Evolutionary conservation across 2,888 invertebrate species (phyloP).

Genomic region (Acleris sparsana): DNA sequence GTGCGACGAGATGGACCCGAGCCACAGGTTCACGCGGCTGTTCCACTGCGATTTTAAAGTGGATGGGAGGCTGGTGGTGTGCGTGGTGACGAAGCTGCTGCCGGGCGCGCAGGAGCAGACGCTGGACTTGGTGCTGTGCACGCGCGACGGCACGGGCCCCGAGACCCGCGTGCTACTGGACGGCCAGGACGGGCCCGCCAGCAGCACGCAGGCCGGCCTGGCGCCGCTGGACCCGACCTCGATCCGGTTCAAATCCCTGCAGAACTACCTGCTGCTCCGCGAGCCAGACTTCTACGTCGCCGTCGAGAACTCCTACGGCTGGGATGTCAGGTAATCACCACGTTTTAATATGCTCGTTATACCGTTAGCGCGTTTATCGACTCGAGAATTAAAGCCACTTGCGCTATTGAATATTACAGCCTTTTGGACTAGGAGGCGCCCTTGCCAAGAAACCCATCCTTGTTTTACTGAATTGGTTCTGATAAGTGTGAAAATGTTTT

Average conservation of each 20-base stretch:
- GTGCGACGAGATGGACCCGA: conserved; percentile 50
- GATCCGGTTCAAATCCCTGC: conserved; percentile 49
- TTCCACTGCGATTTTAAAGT: conserved; percentile 67
- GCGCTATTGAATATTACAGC: no score
- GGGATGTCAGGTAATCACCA: conserved; percentile 61
- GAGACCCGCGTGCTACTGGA: conserved; percentile 48
- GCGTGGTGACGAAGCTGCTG: conserved; percentile 66
- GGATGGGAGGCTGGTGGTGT: conserved; percentile 54
- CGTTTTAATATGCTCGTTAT: no score
- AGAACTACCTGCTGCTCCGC: conserved; percentile 60
- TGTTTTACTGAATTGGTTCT: no score
- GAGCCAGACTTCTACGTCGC: conserved; percentile 71
- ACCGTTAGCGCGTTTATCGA: no score
- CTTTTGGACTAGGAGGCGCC: no score
- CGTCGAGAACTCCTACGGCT: conserved; percentile 62
- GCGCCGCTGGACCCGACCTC: conserved; percentile 6
- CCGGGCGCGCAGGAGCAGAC: conserved; percentile 49
- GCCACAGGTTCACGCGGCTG: conserved; percentile 55
- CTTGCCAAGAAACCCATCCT: no score
- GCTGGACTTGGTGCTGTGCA: conserved; percentile 55
- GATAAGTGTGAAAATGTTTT: no score
- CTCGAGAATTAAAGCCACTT: no score
- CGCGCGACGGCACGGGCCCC: conserved; percentile 41
- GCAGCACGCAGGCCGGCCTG: conserved; percentile 30
- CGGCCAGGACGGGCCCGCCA: conserved; percentile 45